Conservation (phyloP, 2,888 invertebrate species). For the Prenolepis imparis region DNA sequence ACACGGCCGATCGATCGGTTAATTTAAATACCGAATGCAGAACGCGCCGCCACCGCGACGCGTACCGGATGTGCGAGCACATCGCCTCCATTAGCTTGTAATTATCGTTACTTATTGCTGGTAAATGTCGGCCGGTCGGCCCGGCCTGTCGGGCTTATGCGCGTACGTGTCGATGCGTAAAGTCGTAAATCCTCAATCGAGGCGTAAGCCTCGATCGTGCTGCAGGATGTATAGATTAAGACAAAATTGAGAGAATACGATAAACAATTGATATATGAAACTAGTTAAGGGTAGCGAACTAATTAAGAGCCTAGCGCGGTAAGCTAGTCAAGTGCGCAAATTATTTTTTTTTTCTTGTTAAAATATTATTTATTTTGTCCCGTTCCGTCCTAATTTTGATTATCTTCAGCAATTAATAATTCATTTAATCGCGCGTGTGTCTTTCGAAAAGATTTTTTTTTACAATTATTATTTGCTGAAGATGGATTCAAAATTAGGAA, state of each 20-base stretch:
- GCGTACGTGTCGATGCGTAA: constrained; percentile 48
- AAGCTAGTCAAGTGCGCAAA: too few species aligned
- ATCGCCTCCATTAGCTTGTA: constrained; percentile 83
- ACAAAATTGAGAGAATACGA: background rate
- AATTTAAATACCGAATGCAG: constrained; percentile 85
- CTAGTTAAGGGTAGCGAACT: too few species aligned
- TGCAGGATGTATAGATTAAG: background rate
- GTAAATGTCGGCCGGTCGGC: constrained; percentile 70
- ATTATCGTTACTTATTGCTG: constrained; percentile 85
- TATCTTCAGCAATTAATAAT: too few species aligned
- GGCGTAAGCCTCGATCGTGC: background rate
- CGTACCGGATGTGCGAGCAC: constrained; percentile 58
- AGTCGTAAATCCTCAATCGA: constrained; percentile 52
- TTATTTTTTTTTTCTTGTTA: too few species aligned
- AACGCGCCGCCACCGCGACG: constrained; percentile 64
- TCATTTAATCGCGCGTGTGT: too few species aligned
- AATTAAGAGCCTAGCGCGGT: too few species aligned
- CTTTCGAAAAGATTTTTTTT: too few species aligned
- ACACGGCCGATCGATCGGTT: constrained; percentile 85
- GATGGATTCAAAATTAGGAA: too few species aligned
- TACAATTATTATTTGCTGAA: too few species aligned
- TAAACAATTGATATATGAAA: background rate
- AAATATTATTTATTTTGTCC: too few species aligned
- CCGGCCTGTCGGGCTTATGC: constrained; percentile 14
- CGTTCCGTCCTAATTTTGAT: too few species aligned